phyloP scores from a whole-genome alignment of 2,888 invertebrate species.

The Cheilosia vulpina region DNA sequence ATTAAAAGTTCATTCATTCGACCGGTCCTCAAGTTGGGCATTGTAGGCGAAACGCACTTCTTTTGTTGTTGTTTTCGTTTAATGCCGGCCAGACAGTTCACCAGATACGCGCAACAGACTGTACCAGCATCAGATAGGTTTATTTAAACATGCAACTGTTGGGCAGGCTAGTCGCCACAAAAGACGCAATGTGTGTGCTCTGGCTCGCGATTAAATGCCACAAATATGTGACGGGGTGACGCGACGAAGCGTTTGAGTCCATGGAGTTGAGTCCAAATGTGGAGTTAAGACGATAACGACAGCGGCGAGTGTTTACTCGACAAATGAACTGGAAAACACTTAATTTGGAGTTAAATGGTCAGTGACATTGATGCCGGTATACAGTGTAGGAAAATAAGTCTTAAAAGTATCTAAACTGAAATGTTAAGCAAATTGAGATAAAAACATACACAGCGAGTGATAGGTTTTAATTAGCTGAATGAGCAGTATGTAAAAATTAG shows the following conservation, averaged over 20 bases:
- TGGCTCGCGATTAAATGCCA: conserved; percentile 40
- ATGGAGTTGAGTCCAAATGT: conserved; percentile 43
- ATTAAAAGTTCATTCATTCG: conserved; percentile 63
- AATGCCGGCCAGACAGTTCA: conserved; percentile 26
- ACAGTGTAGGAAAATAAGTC: conserved; percentile 1
- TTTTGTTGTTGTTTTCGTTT: conserved; percentile 38
- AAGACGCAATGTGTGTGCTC: conserved; percentile 18
- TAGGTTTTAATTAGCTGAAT: conserved; percentile 1
- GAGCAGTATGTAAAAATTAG: conserved; percentile 2
- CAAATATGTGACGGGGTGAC: conserved; percentile 29
- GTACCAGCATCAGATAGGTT: conserved; percentile 31
- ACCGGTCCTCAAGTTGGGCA: conserved; percentile 50
- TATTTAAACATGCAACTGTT: conserved; percentile 27
- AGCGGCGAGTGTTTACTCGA: conserved; percentile 25
- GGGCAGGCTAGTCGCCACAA: conserved; percentile 32
- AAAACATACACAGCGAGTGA: neutral
- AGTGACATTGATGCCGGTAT: conserved; percentile 54
- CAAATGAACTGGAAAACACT: conserved; percentile 39
- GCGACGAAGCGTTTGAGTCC: conserved; percentile 10
- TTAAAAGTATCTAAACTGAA: conserved; percentile 31
- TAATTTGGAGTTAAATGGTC: conserved; percentile 60
- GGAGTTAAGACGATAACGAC: conserved; percentile 13
- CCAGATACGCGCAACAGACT: conserved; percentile 13
- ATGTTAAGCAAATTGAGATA: conserved; percentile 32
- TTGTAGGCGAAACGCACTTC: conserved; percentile 68